Evolutionary conservation across 2,113 vertebrate genomes (phyloP).

Genomic region (Poeciliopsis prolifica): DNA sequence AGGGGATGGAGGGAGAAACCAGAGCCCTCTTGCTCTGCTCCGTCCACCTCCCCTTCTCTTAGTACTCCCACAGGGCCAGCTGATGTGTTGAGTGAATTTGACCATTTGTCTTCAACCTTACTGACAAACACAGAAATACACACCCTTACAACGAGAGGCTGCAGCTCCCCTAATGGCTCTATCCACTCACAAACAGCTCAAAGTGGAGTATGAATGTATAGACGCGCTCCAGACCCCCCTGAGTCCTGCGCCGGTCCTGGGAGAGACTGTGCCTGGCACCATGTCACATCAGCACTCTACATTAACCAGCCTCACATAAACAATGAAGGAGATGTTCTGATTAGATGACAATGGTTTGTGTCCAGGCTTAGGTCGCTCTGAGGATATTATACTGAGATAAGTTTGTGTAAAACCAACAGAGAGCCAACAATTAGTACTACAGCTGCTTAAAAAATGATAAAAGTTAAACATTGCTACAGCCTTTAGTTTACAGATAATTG

Average conservation of each 20-base stretch:
- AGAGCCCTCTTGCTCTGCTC: constrained; percentile 44
- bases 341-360: constrained; percentile 38
- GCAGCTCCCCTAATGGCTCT: constrained; percentile 68
- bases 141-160: constrained; percentile 32
- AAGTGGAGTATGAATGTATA: constrained; percentile 49
- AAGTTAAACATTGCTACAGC: too few species aligned
- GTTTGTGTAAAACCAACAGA: background rate
- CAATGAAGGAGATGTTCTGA: constrained; percentile 7
- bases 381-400: background rate
- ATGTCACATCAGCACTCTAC: constrained; percentile 49
- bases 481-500: background rate
- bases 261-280: constrained; percentile 45
- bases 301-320: constrained; percentile 33
- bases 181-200: constrained; percentile 62
- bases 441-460: too few species aligned
- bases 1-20: constrained; percentile 37
- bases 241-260: constrained; percentile 35
- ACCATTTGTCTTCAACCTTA: constrained; percentile 75
- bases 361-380: background rate
- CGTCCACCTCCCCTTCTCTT: constrained; percentile 36
- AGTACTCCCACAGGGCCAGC: constrained; percentile 63
- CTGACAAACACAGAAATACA: constrained; percentile 44
- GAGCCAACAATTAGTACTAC: background rate
- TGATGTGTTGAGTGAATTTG: constrained; percentile 80
- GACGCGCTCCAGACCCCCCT: constrained; percentile 57